phyloP scores from a whole-genome alignment of 2,797 vertebrate genomes.

The Ciconia nigra region DNA sequence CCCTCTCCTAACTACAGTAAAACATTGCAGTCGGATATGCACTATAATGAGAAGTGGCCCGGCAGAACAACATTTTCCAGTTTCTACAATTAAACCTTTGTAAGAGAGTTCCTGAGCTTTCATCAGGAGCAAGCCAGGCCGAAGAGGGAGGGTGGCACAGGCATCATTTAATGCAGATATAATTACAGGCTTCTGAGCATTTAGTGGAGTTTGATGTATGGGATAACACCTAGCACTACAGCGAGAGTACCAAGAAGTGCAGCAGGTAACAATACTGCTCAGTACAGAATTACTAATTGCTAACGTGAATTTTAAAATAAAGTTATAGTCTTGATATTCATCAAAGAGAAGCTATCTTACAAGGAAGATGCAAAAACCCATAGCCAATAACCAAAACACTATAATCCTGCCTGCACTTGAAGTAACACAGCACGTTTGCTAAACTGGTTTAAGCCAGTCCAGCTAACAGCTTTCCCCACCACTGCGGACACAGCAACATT shows the following conservation, averaged over 20 bases:
- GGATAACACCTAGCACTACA: neutral
- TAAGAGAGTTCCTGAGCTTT: neutral
- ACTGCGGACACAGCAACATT: neutral
- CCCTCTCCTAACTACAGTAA: neutral
- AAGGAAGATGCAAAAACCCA: neutral
- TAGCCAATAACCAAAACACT: neutral
- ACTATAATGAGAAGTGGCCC: neutral
- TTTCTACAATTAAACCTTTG: neutral
- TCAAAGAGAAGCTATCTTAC: neutral
- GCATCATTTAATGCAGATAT: neutral
- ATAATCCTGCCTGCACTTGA: neutral
- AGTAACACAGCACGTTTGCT: neutral
- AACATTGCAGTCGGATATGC: neutral
- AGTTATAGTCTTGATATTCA: neutral
- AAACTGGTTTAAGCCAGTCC: neutral
- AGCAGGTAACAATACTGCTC: neutral
- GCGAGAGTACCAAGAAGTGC: neutral
- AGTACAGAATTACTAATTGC: neutral
- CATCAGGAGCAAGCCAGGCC: neutral
- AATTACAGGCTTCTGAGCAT: slow-evolving; percentile 15
- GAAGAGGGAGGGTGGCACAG: neutral
- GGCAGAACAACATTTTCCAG: neutral
- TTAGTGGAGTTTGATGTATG: neutral
- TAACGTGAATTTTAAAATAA: neutral
- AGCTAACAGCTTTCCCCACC: neutral